Percentiles rank a stretch among this genome's conserved stretches.
These are phyloP conservation scores for Ectropis crepuscularia DNA, from an alignment of 2,888 invertebrate species.

Conservation along the genomic window DNA sequence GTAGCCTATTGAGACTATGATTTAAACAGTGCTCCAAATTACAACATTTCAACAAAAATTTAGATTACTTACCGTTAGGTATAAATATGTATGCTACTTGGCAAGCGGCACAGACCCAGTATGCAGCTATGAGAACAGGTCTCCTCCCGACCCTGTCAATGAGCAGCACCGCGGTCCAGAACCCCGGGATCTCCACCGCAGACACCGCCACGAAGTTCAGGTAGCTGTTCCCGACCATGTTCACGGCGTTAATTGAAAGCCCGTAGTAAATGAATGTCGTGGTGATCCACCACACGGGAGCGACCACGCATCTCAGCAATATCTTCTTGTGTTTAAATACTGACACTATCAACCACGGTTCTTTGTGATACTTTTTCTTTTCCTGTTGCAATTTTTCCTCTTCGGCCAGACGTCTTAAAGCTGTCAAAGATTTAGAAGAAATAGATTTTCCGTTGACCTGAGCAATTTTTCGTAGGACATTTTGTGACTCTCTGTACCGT, in stretches of 20 bases:
- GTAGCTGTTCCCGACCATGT: constrained; percentile 86
- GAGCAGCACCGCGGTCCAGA: constrained; percentile 82
- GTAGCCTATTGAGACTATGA: too few species aligned
- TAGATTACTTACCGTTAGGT: constrained; percentile 71
- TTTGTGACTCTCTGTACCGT: constrained; percentile 86
- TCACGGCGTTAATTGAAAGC: constrained; percentile 85
- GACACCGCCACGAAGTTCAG: constrained; percentile 86
- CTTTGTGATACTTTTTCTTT: constrained; percentile 44
- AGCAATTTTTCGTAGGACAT: constrained; percentile 86
- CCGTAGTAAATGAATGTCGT: constrained; percentile 87
- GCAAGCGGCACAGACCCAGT: constrained; percentile 83
- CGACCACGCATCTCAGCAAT: constrained; percentile 55
- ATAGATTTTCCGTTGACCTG: constrained; percentile 79
- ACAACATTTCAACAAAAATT: neutral
- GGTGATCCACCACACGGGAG: constrained; percentile 85
- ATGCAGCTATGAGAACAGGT: constrained; percentile 81
- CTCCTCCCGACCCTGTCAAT: constrained; percentile 85
- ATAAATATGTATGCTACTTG: constrained; percentile 84
- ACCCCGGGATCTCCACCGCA: constrained; percentile 88
- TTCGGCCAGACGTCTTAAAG: constrained; percentile 54
- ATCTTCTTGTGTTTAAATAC: constrained; percentile 61
- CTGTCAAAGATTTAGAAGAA: constrained; percentile 62
- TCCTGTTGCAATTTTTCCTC: constrained; percentile 53
- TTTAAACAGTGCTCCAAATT: neutral
- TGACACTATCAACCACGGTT: constrained; percentile 63